A percentile compares a stretch with the other conserved stretches of the same genome.
These are phyloP conservation scores for Euwallacea fornicatus DNA, from an alignment of 1,140 invertebrate species.

Conservation along the genomic window DNA sequence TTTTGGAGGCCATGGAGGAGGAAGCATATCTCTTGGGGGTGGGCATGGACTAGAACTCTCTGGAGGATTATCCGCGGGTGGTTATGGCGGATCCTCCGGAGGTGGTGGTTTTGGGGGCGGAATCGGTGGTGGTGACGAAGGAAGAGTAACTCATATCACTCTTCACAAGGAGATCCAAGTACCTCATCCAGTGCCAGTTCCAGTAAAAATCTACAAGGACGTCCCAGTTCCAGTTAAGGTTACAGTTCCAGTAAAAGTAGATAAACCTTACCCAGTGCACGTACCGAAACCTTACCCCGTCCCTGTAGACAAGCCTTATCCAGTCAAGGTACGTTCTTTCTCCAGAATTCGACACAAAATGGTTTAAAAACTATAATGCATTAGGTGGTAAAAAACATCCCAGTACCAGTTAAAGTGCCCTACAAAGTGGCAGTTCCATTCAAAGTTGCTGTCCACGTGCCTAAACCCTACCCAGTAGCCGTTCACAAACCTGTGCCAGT, in stretches of 20 bases:
- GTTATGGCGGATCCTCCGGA: conserved; percentile 26
- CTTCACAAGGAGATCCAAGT: conserved; percentile 44
- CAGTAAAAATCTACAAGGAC: conserved; percentile 50
- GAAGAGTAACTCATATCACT: conserved; percentile 44
- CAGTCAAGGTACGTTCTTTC: conserved; percentile 54
- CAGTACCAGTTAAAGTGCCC: conserved; percentile 59
- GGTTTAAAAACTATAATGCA: background rate
- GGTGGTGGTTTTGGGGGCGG: conserved; percentile 24
- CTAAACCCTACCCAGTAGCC: conserved; percentile 51
- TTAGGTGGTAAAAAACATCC: conserved; percentile 53
- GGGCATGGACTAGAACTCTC: conserved; percentile 22
- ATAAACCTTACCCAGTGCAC: conserved; percentile 47
- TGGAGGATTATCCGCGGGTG: conserved; percentile 11
- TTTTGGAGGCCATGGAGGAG: conserved; percentile 7
- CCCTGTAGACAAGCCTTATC: conserved; percentile 57
- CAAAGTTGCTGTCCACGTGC: conserved; percentile 51
- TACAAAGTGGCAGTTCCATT: conserved; percentile 61
- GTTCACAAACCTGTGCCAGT: conserved; percentile 52
- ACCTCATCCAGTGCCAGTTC: conserved; percentile 50
- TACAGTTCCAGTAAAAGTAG: conserved; percentile 49
- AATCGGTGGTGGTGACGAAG: conserved; percentile 27
- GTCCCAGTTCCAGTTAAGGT: conserved; percentile 49
- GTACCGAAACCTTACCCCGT: conserved; percentile 50
- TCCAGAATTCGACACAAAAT: background rate
- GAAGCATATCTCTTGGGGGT: conserved; percentile 24